phyloP scores from a whole-genome alignment of 1,140 invertebrate species.

The Colletes latitarsis region DNA sequence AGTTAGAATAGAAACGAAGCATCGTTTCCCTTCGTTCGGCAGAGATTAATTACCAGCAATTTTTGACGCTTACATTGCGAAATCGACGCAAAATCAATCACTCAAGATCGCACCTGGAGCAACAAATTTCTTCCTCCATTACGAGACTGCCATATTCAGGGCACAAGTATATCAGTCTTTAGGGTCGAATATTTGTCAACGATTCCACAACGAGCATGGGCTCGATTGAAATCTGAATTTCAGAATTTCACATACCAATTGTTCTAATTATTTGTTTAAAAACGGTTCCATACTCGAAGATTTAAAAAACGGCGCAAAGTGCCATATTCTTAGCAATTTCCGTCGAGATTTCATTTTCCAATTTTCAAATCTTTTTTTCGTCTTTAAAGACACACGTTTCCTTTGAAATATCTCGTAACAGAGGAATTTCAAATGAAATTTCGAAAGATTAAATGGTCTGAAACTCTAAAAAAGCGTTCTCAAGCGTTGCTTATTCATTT shows the following conservation, averaged over 20 bases:
- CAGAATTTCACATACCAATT: too few relatives aligned
- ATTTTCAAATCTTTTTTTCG: background rate
- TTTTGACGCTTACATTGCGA: conserved; percentile 7
- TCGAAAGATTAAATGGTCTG: background rate
- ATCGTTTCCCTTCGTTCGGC: conserved; percentile 8
- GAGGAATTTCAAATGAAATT: too few relatives aligned
- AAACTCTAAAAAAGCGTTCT: background rate
- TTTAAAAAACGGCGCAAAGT: too few relatives aligned
- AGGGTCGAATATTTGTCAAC: background rate
- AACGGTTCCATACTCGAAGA: background rate
- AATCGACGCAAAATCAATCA: conserved; percentile 15
- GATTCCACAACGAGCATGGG: background rate
- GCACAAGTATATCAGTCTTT: too few relatives aligned
- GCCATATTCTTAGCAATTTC: too few relatives aligned
- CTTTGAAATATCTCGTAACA: background rate
- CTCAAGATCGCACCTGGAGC: background rate
- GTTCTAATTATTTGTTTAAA: too few relatives aligned
- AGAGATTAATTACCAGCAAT: conserved; percentile 41
- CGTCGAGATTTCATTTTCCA: too few relatives aligned
- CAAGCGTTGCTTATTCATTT: too few relatives aligned
- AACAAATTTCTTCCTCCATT: background rate
- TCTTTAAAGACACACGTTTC: too few relatives aligned
- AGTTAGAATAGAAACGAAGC: conserved; percentile 19
- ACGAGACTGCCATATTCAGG: too few relatives aligned
- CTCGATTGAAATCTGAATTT: background rate